A percentile compares a stretch with the other conserved stretches of the same genome.
Evolutionary conservation across 2,797 vertebrate genomes (phyloP).

Genomic region (Clarias platycephalus): DNA sequence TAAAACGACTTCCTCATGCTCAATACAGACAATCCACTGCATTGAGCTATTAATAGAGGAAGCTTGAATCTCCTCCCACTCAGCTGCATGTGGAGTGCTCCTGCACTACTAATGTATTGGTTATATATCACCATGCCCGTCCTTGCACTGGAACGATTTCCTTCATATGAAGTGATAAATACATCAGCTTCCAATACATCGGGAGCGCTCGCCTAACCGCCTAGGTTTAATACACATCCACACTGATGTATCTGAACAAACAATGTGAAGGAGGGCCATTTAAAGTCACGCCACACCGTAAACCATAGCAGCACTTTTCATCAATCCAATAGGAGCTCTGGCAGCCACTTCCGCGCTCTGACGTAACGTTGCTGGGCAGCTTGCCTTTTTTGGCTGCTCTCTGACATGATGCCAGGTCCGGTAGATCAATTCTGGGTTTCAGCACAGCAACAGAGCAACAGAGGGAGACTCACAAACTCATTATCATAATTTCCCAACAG

Average conservation of each 20-base stretch:
- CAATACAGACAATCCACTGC: constrained; percentile 56
- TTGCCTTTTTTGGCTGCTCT: constrained; percentile 9
- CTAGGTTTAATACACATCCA: background rate
- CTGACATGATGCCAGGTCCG: constrained; percentile 34
- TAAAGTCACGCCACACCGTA: constrained; percentile 15
- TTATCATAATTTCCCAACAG: constrained; percentile 15
- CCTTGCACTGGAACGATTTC: background rate
- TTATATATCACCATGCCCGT: constrained; percentile 52
- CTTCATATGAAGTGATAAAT: constrained; percentile 11
- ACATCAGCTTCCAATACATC: background rate
- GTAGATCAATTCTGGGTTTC: constrained; percentile 35
- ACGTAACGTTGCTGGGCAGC: constrained; percentile 41
- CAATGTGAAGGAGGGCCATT: background rate
- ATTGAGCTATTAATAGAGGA: constrained; percentile 68
- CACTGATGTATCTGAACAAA: background rate
- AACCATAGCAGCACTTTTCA: constrained; percentile 5
- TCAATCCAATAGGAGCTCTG: constrained; percentile 18
- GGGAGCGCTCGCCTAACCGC: background rate
- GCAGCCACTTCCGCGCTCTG: background rate
- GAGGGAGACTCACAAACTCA: background rate
- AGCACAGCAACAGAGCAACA: constrained; percentile 25
- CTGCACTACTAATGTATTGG: constrained; percentile 55
- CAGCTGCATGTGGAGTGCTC: constrained; percentile 50
- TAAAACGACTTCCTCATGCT: constrained; percentile 39
- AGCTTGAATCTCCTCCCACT: constrained; percentile 46